Conservation (phyloP, 1,140 invertebrate species). For the Bathynomus jamesi region DNA sequence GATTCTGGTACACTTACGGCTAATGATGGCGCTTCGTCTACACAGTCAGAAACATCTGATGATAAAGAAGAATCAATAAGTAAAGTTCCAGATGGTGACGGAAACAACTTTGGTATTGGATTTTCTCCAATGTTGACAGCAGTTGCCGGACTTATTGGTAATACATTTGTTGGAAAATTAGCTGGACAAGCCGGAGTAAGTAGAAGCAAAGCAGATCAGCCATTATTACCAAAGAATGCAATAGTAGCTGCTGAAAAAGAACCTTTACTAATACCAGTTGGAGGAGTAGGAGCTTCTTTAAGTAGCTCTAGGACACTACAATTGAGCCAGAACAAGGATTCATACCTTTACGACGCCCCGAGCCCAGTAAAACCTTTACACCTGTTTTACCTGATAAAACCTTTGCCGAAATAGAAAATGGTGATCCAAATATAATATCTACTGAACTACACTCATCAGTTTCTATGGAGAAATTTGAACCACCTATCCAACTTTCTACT, state of each 20-base stretch:
- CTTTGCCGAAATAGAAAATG: too few relatives aligned
- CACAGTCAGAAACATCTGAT: conserved; percentile 32
- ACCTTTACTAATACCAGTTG: conserved; percentile 70
- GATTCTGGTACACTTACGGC: not conserved
- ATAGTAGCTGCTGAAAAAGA: conserved; percentile 43
- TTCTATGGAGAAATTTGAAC: too few relatives aligned
- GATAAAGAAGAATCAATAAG: conserved; percentile 37
- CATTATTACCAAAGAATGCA: conserved; percentile 30
- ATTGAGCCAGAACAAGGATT: conserved; percentile 28
- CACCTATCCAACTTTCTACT: too few relatives aligned
- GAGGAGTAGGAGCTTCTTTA: conserved; percentile 49
- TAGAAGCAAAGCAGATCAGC: conserved; percentile 18
- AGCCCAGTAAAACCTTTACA: too few relatives aligned
- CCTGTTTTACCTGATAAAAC: too few relatives aligned
- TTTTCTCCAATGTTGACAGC: conserved; percentile 39
- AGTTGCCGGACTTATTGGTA: conserved; percentile 40
- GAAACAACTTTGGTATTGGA: conserved; percentile 38
- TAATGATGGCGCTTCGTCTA: conserved; percentile 30
- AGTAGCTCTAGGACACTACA: conserved; percentile 27
- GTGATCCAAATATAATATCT: too few relatives aligned
- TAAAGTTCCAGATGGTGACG: conserved; percentile 33
- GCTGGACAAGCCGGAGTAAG: conserved; percentile 20
- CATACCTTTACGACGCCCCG: conserved; percentile 17
- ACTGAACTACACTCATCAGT: too few relatives aligned
- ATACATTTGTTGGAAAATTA: conserved; percentile 38